phyloP scores from a whole-genome alignment of 2,113 vertebrate species.

The Cricetomys ansorgei region DNA sequence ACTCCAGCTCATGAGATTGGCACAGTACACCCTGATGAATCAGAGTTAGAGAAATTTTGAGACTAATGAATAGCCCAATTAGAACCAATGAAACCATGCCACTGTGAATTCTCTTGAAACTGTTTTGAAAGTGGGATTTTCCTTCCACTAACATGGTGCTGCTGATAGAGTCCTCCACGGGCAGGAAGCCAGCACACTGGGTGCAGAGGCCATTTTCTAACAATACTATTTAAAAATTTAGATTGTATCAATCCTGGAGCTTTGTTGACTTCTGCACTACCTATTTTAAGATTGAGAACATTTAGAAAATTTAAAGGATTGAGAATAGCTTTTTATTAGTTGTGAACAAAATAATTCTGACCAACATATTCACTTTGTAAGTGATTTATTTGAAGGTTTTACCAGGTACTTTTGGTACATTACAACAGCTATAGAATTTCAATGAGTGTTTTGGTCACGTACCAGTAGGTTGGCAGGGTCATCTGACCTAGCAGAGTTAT shows the following conservation, averaged over 20 bases:
- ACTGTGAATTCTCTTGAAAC: background rate
- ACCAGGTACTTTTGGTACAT: background rate
- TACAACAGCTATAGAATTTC: background rate
- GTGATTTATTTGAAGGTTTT: background rate
- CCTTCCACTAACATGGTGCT: background rate
- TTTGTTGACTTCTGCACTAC: too few relatives aligned
- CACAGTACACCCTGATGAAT: background rate
- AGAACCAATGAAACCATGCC: background rate
- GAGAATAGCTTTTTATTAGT: background rate
- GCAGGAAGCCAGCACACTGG: background rate
- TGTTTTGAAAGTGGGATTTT: background rate
- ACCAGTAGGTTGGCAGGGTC: background rate
- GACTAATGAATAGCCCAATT: background rate
- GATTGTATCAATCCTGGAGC: background rate
- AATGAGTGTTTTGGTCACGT: background rate
- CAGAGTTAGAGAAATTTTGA: background rate
- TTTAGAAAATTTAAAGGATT: background rate
- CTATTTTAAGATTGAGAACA: background rate
- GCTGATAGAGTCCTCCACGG: background rate
- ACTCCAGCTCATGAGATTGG: background rate
- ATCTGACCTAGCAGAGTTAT: background rate
- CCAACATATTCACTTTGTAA: background rate
- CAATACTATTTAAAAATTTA: background rate
- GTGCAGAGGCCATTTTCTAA: background rate
- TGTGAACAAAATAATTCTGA: background rate